Conservation (phyloP, 2,888 invertebrate species). For the Tetranychus truncatus region DNA sequence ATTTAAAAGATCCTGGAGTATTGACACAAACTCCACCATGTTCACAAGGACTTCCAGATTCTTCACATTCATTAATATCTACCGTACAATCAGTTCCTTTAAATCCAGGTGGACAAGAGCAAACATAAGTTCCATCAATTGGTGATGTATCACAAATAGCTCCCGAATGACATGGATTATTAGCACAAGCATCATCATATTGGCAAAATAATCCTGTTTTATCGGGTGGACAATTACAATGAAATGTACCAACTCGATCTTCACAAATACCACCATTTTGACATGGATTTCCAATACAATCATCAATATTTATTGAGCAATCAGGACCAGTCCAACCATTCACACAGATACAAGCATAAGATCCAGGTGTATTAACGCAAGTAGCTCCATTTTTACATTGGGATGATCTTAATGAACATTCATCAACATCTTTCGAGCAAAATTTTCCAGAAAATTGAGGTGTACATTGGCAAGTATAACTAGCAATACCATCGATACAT, state of each 20-base stretch:
- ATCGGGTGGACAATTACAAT: conserved; percentile 84
- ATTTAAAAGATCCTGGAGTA: conserved; percentile 81
- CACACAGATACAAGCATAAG: conserved; percentile 86
- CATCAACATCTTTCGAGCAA: conserved; percentile 9
- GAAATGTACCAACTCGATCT: conserved; percentile 82
- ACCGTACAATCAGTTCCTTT: conserved; percentile 77
- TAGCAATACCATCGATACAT: conserved; percentile 1
- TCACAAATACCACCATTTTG: conserved; percentile 79
- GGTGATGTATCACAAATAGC: conserved; percentile 93
- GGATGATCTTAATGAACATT: background rate
- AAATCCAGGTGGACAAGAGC: conserved; percentile 81
- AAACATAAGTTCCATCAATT: conserved; percentile 78
- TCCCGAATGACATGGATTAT: conserved; percentile 81
- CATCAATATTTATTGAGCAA: conserved; percentile 83
- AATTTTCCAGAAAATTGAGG: conserved; percentile 21
- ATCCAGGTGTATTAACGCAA: conserved; percentile 74
- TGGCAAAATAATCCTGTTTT: conserved; percentile 89
- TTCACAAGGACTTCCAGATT: conserved; percentile 82
- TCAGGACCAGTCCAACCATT: conserved; percentile 91
- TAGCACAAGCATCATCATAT: conserved; percentile 83
- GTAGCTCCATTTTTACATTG: conserved; percentile 61
- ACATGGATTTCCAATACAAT: conserved; percentile 75
- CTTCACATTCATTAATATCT: conserved; percentile 84
- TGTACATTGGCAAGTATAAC: conserved; percentile 40
- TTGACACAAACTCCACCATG: conserved; percentile 93